Evolutionary conservation across 1,140 invertebrate species (phyloP).

Genomic region (Dreissena rostriformis): DNA sequence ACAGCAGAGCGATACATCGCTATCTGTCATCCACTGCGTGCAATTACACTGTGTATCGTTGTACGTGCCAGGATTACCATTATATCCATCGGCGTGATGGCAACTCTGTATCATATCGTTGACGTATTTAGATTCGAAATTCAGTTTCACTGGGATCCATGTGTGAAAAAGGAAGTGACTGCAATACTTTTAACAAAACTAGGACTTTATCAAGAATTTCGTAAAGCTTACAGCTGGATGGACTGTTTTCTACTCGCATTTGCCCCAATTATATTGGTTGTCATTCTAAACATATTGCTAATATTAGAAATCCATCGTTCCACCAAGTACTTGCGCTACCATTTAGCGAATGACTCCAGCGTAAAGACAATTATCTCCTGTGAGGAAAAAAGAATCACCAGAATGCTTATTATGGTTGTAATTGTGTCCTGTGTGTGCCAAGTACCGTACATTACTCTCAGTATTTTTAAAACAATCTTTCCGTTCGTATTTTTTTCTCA

Average conservation of each 20-base stretch:
- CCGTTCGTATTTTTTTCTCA: neutral
- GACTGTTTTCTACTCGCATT: slow-evolving; percentile 84
- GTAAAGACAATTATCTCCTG: slow-evolving; percentile 82
- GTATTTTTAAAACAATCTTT: too few species aligned
- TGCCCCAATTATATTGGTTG: slow-evolving; percentile 86
- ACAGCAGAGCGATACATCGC: slow-evolving; percentile 90
- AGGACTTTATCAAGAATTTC: slow-evolving; percentile 83
- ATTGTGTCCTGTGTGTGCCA: slow-evolving; percentile 89
- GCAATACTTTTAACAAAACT: slow-evolving; percentile 53
- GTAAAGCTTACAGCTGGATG: slow-evolving; percentile 85
- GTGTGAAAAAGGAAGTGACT: slow-evolving; percentile 21
- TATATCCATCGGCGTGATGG: slow-evolving; percentile 84
- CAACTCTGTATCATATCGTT: slow-evolving; percentile 83
- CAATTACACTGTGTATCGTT: slow-evolving; percentile 87
- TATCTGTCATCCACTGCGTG: slow-evolving; percentile 86
- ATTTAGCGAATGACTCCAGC: slow-evolving; percentile 68
- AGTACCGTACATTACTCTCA: slow-evolving; percentile 83
- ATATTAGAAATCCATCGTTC: slow-evolving; percentile 85
- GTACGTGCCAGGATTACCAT: slow-evolving; percentile 84
- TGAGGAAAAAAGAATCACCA: slow-evolving; percentile 87
- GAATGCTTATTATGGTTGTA: slow-evolving; percentile 89
- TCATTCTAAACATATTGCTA: slow-evolving; percentile 88
- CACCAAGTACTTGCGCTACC: slow-evolving; percentile 76
- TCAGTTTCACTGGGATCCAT: neutral
- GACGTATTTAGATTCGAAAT: slow-evolving; percentile 69